Conservation (phyloP, 2,113 vertebrate genomes). For the Pluvianellus socialis region DNA sequence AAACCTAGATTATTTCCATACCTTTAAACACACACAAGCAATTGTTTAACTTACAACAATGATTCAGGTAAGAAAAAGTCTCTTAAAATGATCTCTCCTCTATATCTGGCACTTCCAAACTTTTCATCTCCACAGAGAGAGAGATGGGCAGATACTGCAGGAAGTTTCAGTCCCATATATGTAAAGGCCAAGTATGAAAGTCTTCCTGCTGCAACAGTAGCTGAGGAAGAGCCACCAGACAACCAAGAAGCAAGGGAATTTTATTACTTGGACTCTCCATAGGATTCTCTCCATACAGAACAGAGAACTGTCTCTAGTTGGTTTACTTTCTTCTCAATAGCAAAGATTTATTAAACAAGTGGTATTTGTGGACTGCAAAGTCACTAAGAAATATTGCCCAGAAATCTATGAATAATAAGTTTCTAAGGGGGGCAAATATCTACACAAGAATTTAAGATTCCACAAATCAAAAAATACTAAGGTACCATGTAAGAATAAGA, state of each 20-base stretch:
- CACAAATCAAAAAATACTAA: neutral
- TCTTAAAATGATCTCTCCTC: neutral
- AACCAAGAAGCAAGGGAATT: neutral
- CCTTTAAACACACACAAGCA: neutral
- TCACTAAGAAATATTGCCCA: neutral
- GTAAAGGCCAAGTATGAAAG: neutral
- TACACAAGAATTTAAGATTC: neutral
- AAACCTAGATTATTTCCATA: neutral
- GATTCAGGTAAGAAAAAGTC: neutral
- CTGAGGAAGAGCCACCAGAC: neutral
- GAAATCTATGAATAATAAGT: neutral
- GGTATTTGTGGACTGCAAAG: neutral
- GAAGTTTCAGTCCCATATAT: neutral
- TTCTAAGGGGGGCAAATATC: neutral
- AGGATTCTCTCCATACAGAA: neutral
- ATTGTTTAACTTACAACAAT: neutral
- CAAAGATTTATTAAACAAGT: neutral
- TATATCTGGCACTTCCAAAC: slow-evolving; percentile 5
- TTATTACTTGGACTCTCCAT: neutral
- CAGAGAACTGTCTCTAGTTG: neutral
- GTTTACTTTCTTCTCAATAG: slow-evolving; percentile 17
- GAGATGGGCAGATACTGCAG: neutral
- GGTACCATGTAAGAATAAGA: neutral
- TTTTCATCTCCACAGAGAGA: neutral
- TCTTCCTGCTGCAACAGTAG: neutral